Base-by-base conservation (phyloP, 2,888 invertebrate species). In the Ptychoptera albimana region DNA sequence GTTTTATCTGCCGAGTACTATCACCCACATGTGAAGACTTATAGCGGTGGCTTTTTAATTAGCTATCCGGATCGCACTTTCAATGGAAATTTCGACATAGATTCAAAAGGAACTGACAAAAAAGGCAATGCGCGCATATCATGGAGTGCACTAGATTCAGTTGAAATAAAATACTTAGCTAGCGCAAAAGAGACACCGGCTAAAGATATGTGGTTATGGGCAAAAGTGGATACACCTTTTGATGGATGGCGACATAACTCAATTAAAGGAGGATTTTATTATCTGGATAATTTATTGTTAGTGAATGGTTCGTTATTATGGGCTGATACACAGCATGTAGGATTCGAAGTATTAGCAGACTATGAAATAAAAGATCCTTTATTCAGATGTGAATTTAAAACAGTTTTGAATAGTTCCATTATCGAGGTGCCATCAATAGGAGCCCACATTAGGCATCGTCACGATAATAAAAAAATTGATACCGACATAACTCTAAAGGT, bases 1-100 rank as follows among this genome's bases (percentile, higher is more conserved):
- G 63, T 59, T 0, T 42, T 66, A 1, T 73, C 74, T 44, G 64
- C 77, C 0, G 75, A 78, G 48, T 70, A 80, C 42, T 72, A 74
- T 49, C 75, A 70, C 54, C 70, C 73, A 45, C 71, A 70, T 1
- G 60, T 67, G 1, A 74, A 74, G 58, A 77, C 78, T 50, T 74
- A 79, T 51, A 75, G 71, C 37, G 79, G 75, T 1, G 71, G 74
- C 34, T 60, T 79, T 15, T 71, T 75, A 35, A 52, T 86, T 11
- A 77, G 79, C 46, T 87, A 85, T 60, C 87, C 87, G 0, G 84
- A 84, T 2, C 69, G 82, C 30, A 72, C 79, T 37, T 70, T 86
- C 30, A 77, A 75, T 46, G 81, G 77, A 34, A 73, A 77, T 36
- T 79, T 80, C 50, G 70, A 76, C 47, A 69, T 81, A 37, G 58